A percentile compares a stretch with the other conserved stretches of the same genome.
phyloP scores from a whole-genome alignment of 2,888 invertebrate genomes.

The Galerucella pusilla region DNA sequence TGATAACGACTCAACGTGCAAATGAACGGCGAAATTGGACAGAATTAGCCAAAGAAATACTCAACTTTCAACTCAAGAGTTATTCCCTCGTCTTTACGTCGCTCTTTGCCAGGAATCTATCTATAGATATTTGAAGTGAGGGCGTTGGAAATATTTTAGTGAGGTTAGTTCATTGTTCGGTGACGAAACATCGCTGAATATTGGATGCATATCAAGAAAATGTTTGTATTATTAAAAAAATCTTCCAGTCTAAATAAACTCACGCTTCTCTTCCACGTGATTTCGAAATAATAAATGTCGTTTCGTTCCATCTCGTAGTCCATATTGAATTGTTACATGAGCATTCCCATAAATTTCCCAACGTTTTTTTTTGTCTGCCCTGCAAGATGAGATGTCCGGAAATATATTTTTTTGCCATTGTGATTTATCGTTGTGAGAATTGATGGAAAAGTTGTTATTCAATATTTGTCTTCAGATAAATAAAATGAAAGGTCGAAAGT shows the following conservation, averaged over 20 bases:
- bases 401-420: not conserved
- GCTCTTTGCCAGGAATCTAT: not conserved
- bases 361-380: constrained; percentile 14
- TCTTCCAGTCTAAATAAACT: too few species aligned
- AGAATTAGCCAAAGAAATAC: constrained; percentile 49
- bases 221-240: too few species aligned
- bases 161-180: too few species aligned
- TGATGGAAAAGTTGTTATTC: constrained; percentile 22
- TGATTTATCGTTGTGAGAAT: constrained; percentile 15
- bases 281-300: not conserved
- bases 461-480: constrained; percentile 17
- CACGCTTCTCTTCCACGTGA: too few species aligned
- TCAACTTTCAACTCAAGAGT: constrained; percentile 40
- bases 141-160: too few species aligned
- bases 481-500: constrained; percentile 2
- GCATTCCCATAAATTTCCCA: constrained; percentile 13
- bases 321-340: constrained; percentile 20
- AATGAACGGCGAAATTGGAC: constrained; percentile 58
- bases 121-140: not conserved
- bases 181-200: too few species aligned
- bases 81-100: constrained; percentile 8
- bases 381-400: constrained; percentile 21
- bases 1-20: constrained; percentile 58
- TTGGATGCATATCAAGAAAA: too few species aligned
- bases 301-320: constrained; percentile 12